Evolutionary conservation across 2,888 invertebrate genomes (phyloP).

Genomic region (Clunio marinus): DNA sequence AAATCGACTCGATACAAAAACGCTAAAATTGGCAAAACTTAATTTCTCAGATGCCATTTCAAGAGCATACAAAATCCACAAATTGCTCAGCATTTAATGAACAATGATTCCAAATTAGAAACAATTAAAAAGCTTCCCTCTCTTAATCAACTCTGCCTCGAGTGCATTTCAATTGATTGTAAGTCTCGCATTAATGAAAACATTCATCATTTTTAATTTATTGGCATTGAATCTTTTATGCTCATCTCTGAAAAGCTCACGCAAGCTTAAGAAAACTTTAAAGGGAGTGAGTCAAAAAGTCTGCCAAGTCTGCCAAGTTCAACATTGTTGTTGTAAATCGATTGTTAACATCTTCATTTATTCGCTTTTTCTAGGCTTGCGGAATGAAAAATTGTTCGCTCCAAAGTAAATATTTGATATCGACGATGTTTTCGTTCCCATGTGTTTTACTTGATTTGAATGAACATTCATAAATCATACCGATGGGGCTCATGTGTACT

Average conservation of each 20-base stretch:
- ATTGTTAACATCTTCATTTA: not conserved
- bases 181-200: slow-evolving; percentile 12
- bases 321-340: not conserved
- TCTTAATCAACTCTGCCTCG: not conserved
- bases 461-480: not conserved
- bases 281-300: no score
- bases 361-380: no score
- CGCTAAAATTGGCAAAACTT: no score
- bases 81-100: no score
- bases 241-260: not conserved
- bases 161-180: not conserved
- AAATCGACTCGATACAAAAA: no score
- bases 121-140: not conserved
- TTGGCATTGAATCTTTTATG: slow-evolving; percentile 24
- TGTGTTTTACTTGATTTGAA: not conserved
- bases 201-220: not conserved
- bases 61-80: no score
- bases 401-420: not conserved
- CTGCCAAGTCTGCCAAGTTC: slow-evolving; percentile 4
- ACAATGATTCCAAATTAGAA: not conserved
- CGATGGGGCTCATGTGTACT: not conserved
- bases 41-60: no score
- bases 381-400: not conserved
- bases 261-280: not conserved
- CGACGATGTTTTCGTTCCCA: not conserved